These are phyloP conservation scores for Pardosa pseudoannulata DNA, from an alignment of 2,888 invertebrate species.

Conservation along the genomic window DNA sequence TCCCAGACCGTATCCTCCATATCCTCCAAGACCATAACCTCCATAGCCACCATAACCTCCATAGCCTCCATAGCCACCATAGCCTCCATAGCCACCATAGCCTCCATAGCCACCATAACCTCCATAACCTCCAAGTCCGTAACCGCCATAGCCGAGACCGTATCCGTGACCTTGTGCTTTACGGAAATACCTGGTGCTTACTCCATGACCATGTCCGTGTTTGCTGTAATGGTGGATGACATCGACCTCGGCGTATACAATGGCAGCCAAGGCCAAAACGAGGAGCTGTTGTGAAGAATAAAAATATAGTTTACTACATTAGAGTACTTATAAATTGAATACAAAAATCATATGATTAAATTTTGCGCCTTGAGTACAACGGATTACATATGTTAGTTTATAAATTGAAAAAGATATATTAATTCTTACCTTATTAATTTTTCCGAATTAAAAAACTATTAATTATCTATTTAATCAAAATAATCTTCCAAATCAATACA, in stretches of 20 bases:
- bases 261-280: not conserved
- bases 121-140: slow-evolving; percentile 77
- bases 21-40: slow-evolving; percentile 78
- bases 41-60: slow-evolving; percentile 80
- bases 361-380: no score
- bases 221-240: not conserved
- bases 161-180: slow-evolving; percentile 25
- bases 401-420: no score
- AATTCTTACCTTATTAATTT: no score
- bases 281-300: not conserved
- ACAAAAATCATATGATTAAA: no score
- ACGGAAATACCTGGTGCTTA: not conserved
- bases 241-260: not conserved
- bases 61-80: slow-evolving; percentile 80
- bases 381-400: no score
- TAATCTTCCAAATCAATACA: no score
- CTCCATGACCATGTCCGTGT: slow-evolving; percentile 2
- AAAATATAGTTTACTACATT: not conserved
- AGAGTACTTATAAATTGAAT: no score
- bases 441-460: no score
- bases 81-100: slow-evolving; percentile 78
- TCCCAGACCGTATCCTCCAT: slow-evolving; percentile 39
- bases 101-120: slow-evolving; percentile 80
- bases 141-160: slow-evolving; percentile 65
- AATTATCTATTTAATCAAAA: no score